These are phyloP conservation scores for Sebastes melanostomus DNA, from an alignment of 2,797 vertebrate genomes.

Conservation along the genomic window DNA sequence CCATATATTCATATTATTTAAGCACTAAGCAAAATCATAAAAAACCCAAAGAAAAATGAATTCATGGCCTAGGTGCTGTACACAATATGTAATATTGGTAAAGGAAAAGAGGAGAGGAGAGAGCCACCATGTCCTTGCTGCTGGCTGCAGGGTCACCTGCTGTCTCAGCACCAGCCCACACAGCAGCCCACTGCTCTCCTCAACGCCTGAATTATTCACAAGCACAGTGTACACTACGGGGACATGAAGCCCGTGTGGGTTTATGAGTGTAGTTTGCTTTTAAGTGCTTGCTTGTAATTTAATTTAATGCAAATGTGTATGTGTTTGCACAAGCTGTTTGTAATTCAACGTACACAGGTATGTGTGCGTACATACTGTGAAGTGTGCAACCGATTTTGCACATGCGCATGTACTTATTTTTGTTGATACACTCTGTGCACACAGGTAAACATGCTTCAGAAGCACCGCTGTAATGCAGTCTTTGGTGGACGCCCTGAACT, in stretches of 20 bases:
- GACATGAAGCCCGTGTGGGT: conserved; percentile 51
- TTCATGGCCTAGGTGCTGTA: background rate
- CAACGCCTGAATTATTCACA: conserved; percentile 81
- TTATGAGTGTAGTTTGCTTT: conserved; percentile 50
- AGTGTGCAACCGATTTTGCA: background rate
- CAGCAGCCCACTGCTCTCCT: conserved; percentile 56
- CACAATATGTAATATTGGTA: background rate
- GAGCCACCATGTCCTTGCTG: conserved; percentile 66
- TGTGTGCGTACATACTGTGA: background rate
- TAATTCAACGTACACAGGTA: background rate
- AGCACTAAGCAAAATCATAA: background rate
- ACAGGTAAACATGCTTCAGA: conserved; percentile 54
- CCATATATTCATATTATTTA: background rate
- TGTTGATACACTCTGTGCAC: background rate
- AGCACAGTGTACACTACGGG: conserved; percentile 53
- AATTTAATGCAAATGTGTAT: conserved; percentile 23
- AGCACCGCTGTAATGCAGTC: conserved; percentile 48
- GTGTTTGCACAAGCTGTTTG: background rate
- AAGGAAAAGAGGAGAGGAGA: conserved; percentile 12
- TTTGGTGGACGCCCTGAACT: conserved; percentile 66
- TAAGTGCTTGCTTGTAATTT: conserved; percentile 23
- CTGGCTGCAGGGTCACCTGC: conserved; percentile 75
- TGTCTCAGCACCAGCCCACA: conserved; percentile 74
- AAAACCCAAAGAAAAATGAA: background rate
- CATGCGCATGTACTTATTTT: background rate